Evolutionary conservation across 2,113 vertebrate genomes (phyloP), one percentile per base, ranked within the genome.

Genomic region (Cephalopholis sonnerati): DNA sequence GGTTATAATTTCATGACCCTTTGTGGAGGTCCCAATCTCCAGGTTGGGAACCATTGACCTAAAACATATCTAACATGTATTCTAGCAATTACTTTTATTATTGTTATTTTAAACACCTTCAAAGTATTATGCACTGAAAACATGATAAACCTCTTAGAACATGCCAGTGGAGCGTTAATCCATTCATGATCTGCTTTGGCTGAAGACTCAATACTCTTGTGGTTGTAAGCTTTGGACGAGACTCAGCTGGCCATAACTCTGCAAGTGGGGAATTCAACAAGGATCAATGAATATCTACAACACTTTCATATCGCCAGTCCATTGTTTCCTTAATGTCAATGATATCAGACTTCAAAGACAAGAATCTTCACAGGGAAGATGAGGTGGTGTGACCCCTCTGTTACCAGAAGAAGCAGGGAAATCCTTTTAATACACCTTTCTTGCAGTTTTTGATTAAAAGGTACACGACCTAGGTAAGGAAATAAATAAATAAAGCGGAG

Each of bases 401-500:
- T 65, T 61, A 54, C 75, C 15, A 17, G 25, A 75, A 32, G 77
- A 27, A 62, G 79, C 59, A 15, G 25, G 70, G 24, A 82, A 89
- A 87, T 91, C 83, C 78, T 74, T 85, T 83, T 74, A 74, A 77
- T 55, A 75, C 83, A 72, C 65, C 41, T 76, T 68, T 72, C 75
- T 79, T 24, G 2, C 48, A 39, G 36, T 36, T 82, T 90, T 79
- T 90, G 84, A 93, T 92, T 89, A 87, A 87, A 92, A 81, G 76
- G 65, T 79, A 79, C 29, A 51, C 83, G 80, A 74, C 66, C 48
- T 50, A 64, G 81, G 74, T 67, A 24, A 44, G 32, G 73, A 91
- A 84, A 91, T 88, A 87, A 88, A 91, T 67, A 91, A 88, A 88
- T 39, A 85, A 87, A 82, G 17, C 17, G 22, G 63, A 24, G 62